phyloP scores from a whole-genome alignment of 2,888 invertebrate species.

The Saturnia japonica region DNA sequence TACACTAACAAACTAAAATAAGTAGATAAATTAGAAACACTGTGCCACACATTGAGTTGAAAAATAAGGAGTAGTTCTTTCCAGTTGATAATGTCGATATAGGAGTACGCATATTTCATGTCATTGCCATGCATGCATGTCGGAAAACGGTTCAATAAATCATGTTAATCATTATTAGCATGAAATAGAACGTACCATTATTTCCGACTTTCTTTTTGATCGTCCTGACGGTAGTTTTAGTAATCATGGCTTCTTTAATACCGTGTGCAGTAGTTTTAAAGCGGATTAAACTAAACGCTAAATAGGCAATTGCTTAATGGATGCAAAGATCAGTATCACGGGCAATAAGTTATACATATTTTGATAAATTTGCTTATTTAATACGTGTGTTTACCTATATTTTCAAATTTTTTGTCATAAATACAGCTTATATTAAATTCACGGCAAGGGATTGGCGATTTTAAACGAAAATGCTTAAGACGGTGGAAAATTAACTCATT shows the following conservation, averaged over 20 bases:
- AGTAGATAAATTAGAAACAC: not conserved
- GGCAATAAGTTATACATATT: not conserved
- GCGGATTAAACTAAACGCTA: not conserved
- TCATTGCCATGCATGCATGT: not conserved
- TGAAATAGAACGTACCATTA: not conserved
- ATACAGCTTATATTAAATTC: too few relatives aligned
- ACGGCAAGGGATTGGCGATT: too few relatives aligned
- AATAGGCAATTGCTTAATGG: not conserved
- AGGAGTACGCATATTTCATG: conserved; percentile 4
- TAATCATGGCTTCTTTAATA: not conserved
- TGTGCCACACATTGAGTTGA: not conserved
- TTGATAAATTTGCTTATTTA: not conserved
- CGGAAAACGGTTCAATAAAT: conserved; percentile 5
- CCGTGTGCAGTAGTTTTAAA: not conserved
- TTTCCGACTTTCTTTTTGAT: conserved; percentile 10
- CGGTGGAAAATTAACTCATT: not conserved
- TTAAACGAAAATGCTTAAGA: not conserved
- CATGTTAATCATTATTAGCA: not conserved
- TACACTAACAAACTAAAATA: not conserved
- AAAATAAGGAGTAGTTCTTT: not conserved
- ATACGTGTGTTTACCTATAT: too few relatives aligned
- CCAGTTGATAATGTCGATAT: not conserved
- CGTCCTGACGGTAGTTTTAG: not conserved
- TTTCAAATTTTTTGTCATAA: too few relatives aligned
- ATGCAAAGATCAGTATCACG: too few relatives aligned